Conservation (phyloP, 2,888 invertebrate genomes). For the Oxyteleia sp. region DNA sequence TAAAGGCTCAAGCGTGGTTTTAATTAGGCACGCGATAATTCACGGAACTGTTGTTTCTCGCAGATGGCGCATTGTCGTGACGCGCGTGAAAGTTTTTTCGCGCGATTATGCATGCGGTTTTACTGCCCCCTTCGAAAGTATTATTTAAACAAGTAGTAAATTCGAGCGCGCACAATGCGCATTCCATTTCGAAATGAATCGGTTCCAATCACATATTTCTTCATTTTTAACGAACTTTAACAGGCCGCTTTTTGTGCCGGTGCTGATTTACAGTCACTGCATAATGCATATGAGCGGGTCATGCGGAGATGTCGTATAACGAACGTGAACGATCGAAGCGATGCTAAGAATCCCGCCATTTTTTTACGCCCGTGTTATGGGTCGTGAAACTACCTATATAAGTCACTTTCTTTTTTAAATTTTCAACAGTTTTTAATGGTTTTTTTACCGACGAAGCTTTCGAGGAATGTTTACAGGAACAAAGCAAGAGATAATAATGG, state of each 20-base stretch:
- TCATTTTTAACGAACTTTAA: constrained; percentile 67
- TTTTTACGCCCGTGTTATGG: constrained; percentile 55
- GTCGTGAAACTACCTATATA: no score
- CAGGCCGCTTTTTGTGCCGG: constrained; percentile 47
- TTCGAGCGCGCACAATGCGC: constrained; percentile 50
- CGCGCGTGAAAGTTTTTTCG: constrained; percentile 19
- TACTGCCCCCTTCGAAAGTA: constrained; percentile 20
- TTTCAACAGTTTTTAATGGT: no score
- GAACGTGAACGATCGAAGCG: constrained; percentile 30
- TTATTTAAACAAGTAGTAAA: constrained; percentile 36
- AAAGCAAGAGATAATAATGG: no score
- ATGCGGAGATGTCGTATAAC: constrained; percentile 53
- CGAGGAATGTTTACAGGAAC: no score
- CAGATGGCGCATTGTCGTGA: constrained; percentile 31
- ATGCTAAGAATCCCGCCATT: constrained; percentile 38
- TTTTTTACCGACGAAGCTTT: no score
- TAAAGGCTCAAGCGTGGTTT: background rate
- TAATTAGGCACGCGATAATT: constrained; percentile 1
- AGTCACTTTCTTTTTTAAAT: no score
- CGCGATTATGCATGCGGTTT: constrained; percentile 5
- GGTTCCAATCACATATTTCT: constrained; percentile 63
- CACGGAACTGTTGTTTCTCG: background rate
- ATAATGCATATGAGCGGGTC: constrained; percentile 67
- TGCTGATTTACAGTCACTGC: constrained; percentile 66
- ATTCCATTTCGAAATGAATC: constrained; percentile 55